Evolutionary conservation across 1,140 invertebrate genomes (phyloP).

Genomic region (Pygmarrhopalites habei): DNA sequence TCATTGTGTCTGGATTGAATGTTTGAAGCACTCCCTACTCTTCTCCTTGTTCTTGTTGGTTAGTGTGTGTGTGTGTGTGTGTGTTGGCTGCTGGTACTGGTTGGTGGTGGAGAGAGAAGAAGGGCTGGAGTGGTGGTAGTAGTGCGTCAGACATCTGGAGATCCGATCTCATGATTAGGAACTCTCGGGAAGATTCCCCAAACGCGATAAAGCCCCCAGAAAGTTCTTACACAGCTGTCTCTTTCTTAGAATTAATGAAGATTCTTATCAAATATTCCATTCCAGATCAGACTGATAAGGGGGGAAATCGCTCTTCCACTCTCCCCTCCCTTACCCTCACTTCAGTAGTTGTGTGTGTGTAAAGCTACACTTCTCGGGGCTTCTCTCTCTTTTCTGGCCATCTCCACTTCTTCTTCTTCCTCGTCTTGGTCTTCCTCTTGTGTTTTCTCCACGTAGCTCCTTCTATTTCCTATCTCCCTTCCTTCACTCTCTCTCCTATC

Average conservation of each 20-base stretch:
- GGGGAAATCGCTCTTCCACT: constrained; percentile 36
- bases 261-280: constrained; percentile 40
- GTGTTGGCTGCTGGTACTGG: not conserved
- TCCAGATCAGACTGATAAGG: constrained; percentile 33
- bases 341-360: too few species aligned
- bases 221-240: constrained; percentile 38
- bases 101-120: not conserved
- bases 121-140: constrained; percentile 1
- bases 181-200: constrained; percentile 35
- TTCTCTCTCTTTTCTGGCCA: too few species aligned
- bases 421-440: not conserved
- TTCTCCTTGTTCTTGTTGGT: not conserved
- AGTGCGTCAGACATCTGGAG: constrained; percentile 36
- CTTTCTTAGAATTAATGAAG: constrained; percentile 40
- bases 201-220: constrained; percentile 27
- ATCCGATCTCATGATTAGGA: constrained; percentile 36
- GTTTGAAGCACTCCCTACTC: too few species aligned
- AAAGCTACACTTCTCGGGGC: too few species aligned
- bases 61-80: not conserved
- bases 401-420: not conserved
- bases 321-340: not conserved
- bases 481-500: not conserved
- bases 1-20: not conserved
- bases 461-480: not conserved
- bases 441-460: not conserved